Evolutionary conservation across 2,797 vertebrate genomes (phyloP), one percentile per base, ranked within the genome.

Genomic region (Enteromius anoplus): DNA sequence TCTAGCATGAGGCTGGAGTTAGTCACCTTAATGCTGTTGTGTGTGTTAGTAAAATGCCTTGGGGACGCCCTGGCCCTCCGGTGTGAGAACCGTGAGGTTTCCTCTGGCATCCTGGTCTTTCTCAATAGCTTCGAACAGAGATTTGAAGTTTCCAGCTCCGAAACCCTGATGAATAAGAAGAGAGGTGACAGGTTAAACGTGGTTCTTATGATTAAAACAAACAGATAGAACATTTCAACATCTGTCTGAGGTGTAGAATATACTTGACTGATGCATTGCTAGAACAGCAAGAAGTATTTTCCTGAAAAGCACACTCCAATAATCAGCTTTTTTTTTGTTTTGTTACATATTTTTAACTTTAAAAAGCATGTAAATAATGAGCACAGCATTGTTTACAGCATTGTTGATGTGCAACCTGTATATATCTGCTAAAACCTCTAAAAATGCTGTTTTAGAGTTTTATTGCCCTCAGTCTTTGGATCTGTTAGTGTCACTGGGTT

Each of bases 41-140:
- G 84, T 72, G 87, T n/a, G 10, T 95, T 90, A 96, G 86, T 93
- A 80, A 85, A 95, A 94, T 47, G 84, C 81, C 84, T 93, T 89
- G 68, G 86, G 17, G 71, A 91, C 86, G n/a, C 91, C 32, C 3
- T 73, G 60, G 62, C 32, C 92, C 4, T 93, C 75, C 26, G 92
- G 53, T 15, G 92, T 95, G 84, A 93, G 78, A 62, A 88, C 84
- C 0, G 93, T 96, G 53, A 96, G 94, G 92, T 96, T 96, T 78
- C 95, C 95, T 79, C 95, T 91, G 87, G 95, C 94, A 0, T 96
- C 94, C 88, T 96, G 96, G 91, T 96, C 96, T 75, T 90, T 92
- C 90, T 96, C 96, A 82, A 96, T 96, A 84, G 95, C 95, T 92
- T 96, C 96, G 90, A 96, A 96, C 85, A 96, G 91, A 84, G 96